Conservation (phyloP, 1,140 invertebrate genomes). For the Brachionus calyciflorus region DNA sequence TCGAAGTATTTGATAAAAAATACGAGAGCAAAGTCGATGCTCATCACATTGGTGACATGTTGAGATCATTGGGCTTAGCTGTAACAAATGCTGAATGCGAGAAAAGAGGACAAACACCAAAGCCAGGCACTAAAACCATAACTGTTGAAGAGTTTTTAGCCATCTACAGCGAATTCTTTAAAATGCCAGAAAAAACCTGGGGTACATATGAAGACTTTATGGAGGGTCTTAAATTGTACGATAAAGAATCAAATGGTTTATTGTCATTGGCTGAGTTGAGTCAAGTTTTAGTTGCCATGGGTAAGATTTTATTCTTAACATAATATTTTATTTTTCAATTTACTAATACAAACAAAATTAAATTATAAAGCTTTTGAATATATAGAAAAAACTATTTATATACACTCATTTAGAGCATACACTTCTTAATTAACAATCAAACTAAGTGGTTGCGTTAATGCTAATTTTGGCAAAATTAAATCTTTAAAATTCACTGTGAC, state of each 20-base stretch:
- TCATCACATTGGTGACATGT: conserved; percentile 46
- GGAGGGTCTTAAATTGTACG: conserved; percentile 47
- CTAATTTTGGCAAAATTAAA: too few relatives aligned
- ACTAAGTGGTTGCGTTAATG: too few relatives aligned
- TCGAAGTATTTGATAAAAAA: conserved; percentile 48
- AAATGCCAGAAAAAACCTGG: conserved; percentile 23
- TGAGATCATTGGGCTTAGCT: conserved; percentile 3
- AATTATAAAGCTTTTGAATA: too few relatives aligned
- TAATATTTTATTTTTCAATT: too few relatives aligned
- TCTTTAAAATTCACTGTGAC: too few relatives aligned
- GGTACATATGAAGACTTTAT: conserved; percentile 45
- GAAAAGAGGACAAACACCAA: conserved; percentile 32
- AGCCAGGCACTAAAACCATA: conserved; percentile 4
- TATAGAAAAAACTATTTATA: too few relatives aligned
- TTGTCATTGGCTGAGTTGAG: conserved; percentile 43
- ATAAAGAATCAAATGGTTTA: conserved; percentile 47
- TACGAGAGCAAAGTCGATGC: conserved; percentile 47
- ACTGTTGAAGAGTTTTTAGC: conserved; percentile 37
- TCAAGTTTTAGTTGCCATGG: conserved; percentile 46
- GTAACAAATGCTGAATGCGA: not conserved
- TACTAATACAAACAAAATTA: too few relatives aligned
- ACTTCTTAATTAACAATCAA: too few relatives aligned
- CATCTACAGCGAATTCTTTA: conserved; percentile 38
- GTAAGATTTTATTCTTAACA: not conserved
- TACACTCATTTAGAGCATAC: too few relatives aligned